These are phyloP conservation scores for Aplysia californica DNA, from an alignment of 1,140 invertebrate genomes.

Conservation along the genomic window DNA sequence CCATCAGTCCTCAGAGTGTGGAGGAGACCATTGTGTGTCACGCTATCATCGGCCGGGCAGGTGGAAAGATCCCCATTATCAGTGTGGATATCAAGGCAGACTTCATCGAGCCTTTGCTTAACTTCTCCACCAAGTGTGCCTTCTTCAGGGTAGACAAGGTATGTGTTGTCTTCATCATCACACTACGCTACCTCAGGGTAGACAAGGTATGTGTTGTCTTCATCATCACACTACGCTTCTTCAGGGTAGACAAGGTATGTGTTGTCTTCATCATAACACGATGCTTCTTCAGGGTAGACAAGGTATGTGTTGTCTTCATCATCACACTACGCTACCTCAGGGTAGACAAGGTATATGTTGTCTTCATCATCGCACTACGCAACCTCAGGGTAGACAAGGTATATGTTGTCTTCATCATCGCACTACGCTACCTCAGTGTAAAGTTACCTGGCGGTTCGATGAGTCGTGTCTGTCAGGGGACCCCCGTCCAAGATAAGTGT, in stretches of 20 bases:
- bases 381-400: no score
- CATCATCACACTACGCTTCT: slow-evolving; percentile 63
- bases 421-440: background rate
- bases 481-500: no score
- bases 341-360: no score
- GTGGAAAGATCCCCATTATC: slow-evolving; percentile 67
- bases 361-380: no score
- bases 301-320: no score
- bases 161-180: slow-evolving; percentile 66
- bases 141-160: slow-evolving; percentile 67
- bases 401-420: no score
- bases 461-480: no score
- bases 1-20: slow-evolving; percentile 57
- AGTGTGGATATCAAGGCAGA: slow-evolving; percentile 62
- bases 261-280: slow-evolving; percentile 66
- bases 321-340: background rate
- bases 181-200: slow-evolving; percentile 62
- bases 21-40: slow-evolving; percentile 64
- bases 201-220: slow-evolving; percentile 68
- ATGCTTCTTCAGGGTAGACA: slow-evolving; percentile 64
- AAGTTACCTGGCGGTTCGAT: no score
- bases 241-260: slow-evolving; percentile 66
- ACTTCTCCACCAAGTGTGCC: slow-evolving; percentile 65
- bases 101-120: slow-evolving; percentile 66
- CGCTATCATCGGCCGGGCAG: slow-evolving; percentile 66